A percentile compares a stretch with the other conserved stretches of the same genome.
Conservation (phyloP, 2,113 vertebrate species). For the Brienomyrus longianalis region DNA sequence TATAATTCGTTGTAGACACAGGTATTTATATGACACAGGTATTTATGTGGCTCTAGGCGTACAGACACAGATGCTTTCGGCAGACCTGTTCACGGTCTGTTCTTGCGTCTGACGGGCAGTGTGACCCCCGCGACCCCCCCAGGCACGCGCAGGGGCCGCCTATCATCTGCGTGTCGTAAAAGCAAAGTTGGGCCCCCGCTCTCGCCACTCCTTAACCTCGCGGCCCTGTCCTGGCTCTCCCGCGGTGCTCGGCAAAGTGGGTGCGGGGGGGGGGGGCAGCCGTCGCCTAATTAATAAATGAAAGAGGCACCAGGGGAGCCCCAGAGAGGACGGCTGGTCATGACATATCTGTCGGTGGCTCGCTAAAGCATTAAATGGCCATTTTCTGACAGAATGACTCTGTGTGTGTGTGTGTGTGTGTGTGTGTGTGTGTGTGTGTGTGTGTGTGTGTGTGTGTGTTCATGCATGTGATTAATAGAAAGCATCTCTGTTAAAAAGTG, state of each 20-base stretch:
- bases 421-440: not conserved
- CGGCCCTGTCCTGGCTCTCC: slow-evolving; percentile 6
- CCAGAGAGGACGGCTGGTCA: slow-evolving; percentile 3
- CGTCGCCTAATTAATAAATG: slow-evolving; percentile 26
- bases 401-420: not conserved
- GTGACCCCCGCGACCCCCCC: slow-evolving; percentile 6
- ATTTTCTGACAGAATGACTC: slow-evolving; percentile 28
- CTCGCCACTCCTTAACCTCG: slow-evolving; percentile 14
- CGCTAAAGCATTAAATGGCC: slow-evolving; percentile 26
- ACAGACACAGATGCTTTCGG: not conserved
- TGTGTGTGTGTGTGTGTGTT: not conserved
- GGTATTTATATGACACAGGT: not conserved
- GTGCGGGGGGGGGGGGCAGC: not conserved
- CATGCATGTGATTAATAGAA: not conserved
- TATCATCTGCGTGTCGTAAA: not conserved
- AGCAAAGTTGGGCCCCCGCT: not conserved
- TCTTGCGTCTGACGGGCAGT: not conserved
- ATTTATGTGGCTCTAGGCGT: not conserved
- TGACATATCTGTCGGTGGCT: slow-evolving; percentile 26
- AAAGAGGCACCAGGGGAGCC: slow-evolving; percentile 18
- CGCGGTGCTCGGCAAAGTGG: not conserved
- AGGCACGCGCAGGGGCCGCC: not conserved
- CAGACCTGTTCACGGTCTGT: not conserved
- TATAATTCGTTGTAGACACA: not conserved
- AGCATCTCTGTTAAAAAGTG: slow-evolving; percentile 2